Conservation (phyloP, 2,888 invertebrate species). For the Diaprepes abbreviatus region DNA sequence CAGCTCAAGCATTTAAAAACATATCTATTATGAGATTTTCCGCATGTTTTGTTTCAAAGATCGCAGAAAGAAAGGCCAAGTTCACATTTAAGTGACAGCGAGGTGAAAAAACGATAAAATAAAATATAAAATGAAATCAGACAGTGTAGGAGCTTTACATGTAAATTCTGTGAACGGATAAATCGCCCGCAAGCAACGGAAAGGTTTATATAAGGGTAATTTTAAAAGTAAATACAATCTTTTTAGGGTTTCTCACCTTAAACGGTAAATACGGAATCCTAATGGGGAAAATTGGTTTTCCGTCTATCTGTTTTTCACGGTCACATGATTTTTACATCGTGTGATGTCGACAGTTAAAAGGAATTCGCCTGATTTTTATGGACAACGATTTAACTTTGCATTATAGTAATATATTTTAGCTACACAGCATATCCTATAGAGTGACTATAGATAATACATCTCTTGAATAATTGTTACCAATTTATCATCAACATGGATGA, state of each 20-base stretch:
- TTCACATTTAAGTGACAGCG: conserved; percentile 32
- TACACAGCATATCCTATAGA: too few relatives aligned
- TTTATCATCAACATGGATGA: too few relatives aligned
- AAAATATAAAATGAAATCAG: conserved; percentile 36
- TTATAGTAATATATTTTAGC: too few relatives aligned
- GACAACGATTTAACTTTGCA: too few relatives aligned
- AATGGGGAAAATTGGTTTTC: too few relatives aligned
- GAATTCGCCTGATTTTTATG: too few relatives aligned
- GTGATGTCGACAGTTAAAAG: too few relatives aligned
- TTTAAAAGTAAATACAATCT: conserved; percentile 16
- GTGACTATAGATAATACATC: too few relatives aligned
- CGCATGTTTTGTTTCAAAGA: conserved; percentile 27
- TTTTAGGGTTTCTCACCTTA: neutral
- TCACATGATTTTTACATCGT: too few relatives aligned
- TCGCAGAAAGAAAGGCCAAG: conserved; percentile 35
- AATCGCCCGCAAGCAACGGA: conserved; percentile 1
- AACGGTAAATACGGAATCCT: too few relatives aligned
- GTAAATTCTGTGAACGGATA: conserved; percentile 28
- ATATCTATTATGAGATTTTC: conserved; percentile 22
- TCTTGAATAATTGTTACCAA: too few relatives aligned
- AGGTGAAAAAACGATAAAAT: conserved; percentile 29
- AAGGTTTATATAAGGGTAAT: conserved; percentile 2
- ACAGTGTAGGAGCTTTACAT: conserved; percentile 41
- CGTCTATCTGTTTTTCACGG: too few relatives aligned
- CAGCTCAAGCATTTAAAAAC: conserved; percentile 11